A percentile compares a stretch with the other conserved stretches of the same genome.
phyloP scores from a whole-genome alignment of 23 tunicate genomes.

The Ascidia mentula region DNA sequence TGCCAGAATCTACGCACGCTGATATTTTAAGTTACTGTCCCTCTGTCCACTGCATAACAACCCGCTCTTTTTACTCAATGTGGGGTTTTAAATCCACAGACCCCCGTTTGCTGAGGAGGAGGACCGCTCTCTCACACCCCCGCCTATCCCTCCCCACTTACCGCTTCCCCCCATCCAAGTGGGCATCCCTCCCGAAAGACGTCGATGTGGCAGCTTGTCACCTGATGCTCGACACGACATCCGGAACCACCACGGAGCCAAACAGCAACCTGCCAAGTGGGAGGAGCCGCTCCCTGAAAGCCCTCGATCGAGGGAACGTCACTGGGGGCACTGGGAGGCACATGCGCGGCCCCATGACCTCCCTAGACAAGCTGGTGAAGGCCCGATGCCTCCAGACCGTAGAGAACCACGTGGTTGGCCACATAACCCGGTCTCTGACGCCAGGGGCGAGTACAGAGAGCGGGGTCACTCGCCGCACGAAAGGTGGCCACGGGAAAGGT shows the following conservation, averaged over 20 bases:
- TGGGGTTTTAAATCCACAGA: no score
- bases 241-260: slow-evolving; percentile 18
- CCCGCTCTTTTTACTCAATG: no score
- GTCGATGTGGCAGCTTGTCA: slow-evolving; percentile 24
- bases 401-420: not conserved
- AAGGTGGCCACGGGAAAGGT: not conserved
- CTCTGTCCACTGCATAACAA: no score
- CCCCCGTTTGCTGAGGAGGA: slow-evolving; percentile 32
- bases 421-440: not conserved
- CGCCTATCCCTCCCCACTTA: slow-evolving; percentile 75
- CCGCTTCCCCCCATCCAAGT: slow-evolving; percentile 36
- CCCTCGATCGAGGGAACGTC: not conserved
- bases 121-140: slow-evolving; percentile 67
- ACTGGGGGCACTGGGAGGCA: not conserved
- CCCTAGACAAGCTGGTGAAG: not conserved
- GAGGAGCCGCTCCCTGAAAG: not conserved
- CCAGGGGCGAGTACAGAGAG: not conserved
- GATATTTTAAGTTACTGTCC: no score
- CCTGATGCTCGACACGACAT: not conserved
- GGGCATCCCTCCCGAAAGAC: slow-evolving; percentile 28
- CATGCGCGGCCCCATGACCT: not conserved
- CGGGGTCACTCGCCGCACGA: not conserved
- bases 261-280: slow-evolving; percentile 14
- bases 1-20: no score
- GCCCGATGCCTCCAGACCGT: not conserved